Evolutionary conservation across 2,888 invertebrate genomes (phyloP), one percentile per base, ranked within the genome.

Genomic region (Phragmatobia fuliginosa): DNA sequence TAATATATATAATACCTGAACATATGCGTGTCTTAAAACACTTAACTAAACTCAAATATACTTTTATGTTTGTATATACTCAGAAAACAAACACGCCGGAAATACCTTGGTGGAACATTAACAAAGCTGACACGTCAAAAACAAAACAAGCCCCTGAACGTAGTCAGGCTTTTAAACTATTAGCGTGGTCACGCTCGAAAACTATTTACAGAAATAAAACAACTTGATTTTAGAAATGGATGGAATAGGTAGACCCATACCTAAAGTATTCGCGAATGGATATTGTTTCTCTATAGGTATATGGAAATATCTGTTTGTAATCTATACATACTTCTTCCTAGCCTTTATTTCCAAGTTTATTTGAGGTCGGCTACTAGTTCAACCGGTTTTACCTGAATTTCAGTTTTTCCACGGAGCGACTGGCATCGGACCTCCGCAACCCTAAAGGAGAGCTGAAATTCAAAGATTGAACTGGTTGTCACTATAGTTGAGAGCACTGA

Each of bases 181-280:
- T 62, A 62, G 38, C 18, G 25, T 31, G 58, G n/a, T 56, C 31
- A 60, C 32, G 60, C 45, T 21, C 60, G 62, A 41, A 41, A 64
- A 56, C 33, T 52, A 33, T 33, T 33, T 52, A 10, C 33, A 21
- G 16, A 28, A 56, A 52, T 25, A 52, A 28, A 56, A 28, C 56
- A 56, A 16, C 6, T 56, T 28, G 1, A 56, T 28, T 56, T 16
- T 16, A 56, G 16, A 28, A 56, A 56, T 56, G 14, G 1, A 28
- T 6, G 14, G 16, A 56, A 56, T 56, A 28, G 28, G 28, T 56
- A 28, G 25, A 2, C 1, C 14, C 4, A 11, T 5, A 25, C 52
- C 25, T 49, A 28, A 56, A 11, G 14, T 25, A 56, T 21, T 45
- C 4, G 52, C 5, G 25, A 28, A 25, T 28, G 14, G n/a, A 52